phyloP scores from a whole-genome alignment of 2,113 vertebrate genomes.

The Neomonachus schauinslandi region DNA sequence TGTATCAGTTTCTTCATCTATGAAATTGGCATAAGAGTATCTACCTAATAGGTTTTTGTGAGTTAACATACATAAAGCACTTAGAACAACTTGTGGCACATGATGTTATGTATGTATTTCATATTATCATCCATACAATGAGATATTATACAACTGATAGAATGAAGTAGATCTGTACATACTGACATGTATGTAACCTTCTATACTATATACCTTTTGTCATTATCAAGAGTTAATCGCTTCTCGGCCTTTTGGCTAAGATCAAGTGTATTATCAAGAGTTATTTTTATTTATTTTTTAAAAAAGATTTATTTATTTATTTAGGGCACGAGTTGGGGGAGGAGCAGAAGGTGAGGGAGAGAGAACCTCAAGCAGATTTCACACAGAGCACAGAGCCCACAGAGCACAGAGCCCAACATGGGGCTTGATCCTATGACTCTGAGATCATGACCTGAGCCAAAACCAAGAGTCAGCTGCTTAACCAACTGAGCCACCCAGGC shows the following conservation, averaged over 20 bases:
- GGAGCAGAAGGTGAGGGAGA: neutral
- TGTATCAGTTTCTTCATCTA: neutral
- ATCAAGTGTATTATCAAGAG: neutral
- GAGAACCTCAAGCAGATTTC: neutral
- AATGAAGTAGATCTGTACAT: neutral
- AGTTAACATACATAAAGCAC: neutral
- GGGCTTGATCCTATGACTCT: neutral
- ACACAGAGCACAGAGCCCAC: neutral
- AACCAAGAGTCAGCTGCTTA: too few species aligned
- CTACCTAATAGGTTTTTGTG: neutral
- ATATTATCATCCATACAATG: neutral
- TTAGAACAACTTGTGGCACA: neutral
- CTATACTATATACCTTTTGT: neutral
- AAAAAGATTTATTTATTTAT: neutral
- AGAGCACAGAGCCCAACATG: neutral
- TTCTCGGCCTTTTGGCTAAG: too few species aligned
- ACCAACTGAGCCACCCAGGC: too few species aligned
- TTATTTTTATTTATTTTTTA: neutral
- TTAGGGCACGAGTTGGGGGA: neutral
- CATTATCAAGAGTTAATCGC: neutral
- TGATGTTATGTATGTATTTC: neutral
- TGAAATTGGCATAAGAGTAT: neutral
- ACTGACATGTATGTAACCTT: neutral
- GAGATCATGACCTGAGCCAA: too few species aligned
- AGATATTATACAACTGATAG: neutral